phyloP scores from a whole-genome alignment of 2,888 invertebrate species.

The Elaeidobius kamerunicus region DNA sequence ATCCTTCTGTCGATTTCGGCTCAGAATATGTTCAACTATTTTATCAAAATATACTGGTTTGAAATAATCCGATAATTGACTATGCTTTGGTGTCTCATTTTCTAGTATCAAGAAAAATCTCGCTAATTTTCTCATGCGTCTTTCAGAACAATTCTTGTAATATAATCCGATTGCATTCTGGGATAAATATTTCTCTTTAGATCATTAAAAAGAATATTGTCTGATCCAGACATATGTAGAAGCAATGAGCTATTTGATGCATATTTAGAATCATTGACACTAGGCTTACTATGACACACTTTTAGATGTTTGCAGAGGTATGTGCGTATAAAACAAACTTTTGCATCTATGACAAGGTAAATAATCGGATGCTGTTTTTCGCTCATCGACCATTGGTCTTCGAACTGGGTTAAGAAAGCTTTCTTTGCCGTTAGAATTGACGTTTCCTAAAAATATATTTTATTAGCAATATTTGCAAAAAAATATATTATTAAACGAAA shows the following conservation, averaged over 20 bases:
- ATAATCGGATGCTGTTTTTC: neutral
- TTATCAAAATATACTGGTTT: neutral
- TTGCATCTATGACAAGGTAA: neutral
- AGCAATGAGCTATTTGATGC: neutral
- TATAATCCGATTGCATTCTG: neutral
- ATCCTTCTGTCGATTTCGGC: no score
- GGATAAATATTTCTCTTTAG: neutral
- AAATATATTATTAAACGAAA: no score
- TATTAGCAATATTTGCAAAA: no score
- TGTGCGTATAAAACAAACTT: neutral
- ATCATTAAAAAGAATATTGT: neutral
- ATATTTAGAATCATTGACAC: neutral
- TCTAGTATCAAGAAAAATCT: neutral
- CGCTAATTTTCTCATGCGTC: neutral
- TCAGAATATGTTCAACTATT: no score
- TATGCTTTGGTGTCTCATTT: neutral
- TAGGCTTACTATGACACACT: neutral
- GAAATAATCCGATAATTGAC: neutral
- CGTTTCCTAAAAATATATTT: neutral
- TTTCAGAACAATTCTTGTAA: neutral
- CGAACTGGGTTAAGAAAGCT: neutral
- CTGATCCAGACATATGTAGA: neutral
- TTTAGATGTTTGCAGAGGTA: neutral
- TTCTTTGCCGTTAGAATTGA: neutral
- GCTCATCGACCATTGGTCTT: neutral